Conservation (phyloP, 2,113 vertebrate species). For the Chiloscyllium plagiosum region DNA sequence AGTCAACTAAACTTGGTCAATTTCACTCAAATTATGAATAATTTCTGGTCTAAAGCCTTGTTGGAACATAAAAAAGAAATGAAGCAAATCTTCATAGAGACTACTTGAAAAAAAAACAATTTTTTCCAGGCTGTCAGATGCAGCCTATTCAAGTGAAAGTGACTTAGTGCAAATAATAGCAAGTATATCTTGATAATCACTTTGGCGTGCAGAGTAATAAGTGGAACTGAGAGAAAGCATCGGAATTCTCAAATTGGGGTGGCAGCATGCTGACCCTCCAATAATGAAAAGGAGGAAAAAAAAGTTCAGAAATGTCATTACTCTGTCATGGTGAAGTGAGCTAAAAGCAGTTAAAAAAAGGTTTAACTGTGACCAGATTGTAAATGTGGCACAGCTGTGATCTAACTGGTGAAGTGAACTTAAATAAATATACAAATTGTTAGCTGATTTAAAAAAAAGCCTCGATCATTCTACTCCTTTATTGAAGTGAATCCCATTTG, state of each 20-base stretch:
- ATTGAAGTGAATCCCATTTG: not conserved
- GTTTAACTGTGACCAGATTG: not conserved
- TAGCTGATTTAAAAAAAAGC: not conserved
- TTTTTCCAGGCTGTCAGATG: not conserved
- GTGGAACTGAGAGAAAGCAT: not conserved
- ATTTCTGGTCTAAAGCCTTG: not conserved
- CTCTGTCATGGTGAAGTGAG: not conserved
- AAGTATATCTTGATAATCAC: not conserved
- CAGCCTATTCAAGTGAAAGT: not conserved
- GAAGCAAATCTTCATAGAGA: not conserved
- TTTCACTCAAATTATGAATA: not conserved
- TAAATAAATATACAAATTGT: not conserved
- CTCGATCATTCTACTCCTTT: not conserved
- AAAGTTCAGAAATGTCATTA: not conserved
- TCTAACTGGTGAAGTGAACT: not conserved
- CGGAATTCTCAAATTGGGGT: not conserved
- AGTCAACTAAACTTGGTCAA: not conserved
- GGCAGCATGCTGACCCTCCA: not conserved
- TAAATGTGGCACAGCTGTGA: not conserved
- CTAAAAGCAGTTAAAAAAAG: constrained; percentile 6
- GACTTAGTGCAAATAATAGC: not conserved
- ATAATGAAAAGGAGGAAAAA: not conserved
- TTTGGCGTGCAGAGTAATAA: not conserved
- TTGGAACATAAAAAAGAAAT: not conserved
- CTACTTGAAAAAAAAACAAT: not conserved